Percentiles rank a stretch among this genome's conserved stretches.
Conservation (phyloP, 2,888 invertebrate species). For the Saturnia japonica region DNA sequence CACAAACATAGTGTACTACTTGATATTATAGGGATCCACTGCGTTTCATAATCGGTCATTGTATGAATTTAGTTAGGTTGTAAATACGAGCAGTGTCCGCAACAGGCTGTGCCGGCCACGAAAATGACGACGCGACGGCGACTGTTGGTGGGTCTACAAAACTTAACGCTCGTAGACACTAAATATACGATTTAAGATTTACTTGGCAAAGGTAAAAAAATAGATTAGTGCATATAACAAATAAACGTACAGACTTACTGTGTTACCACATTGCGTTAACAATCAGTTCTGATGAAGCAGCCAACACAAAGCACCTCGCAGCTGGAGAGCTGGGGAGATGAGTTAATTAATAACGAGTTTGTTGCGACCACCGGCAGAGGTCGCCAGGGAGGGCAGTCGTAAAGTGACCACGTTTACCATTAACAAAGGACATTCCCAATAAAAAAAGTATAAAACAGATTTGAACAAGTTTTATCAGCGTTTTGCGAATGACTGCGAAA, state of each 20-base stretch:
- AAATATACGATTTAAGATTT: neutral
- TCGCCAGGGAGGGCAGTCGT: neutral
- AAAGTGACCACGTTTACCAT: neutral
- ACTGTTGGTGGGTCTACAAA: neutral
- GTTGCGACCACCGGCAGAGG: conserved; percentile 12
- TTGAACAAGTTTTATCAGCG: too few relatives aligned
- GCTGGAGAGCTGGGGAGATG: conserved; percentile 15
- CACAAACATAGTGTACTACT: neutral
- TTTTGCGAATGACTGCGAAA: too few relatives aligned
- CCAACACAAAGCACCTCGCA: conserved; percentile 3
- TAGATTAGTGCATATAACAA: neutral
- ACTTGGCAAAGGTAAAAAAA: neutral
- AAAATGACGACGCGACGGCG: too few relatives aligned
- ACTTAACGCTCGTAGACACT: neutral
- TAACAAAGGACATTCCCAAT: neutral
- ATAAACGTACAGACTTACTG: neutral
- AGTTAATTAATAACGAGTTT: conserved; percentile 19
- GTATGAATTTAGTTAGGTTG: too few relatives aligned
- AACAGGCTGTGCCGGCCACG: too few relatives aligned
- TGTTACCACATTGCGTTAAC: conserved; percentile 2
- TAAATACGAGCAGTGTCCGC: too few relatives aligned
- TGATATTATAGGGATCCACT: too few relatives aligned
- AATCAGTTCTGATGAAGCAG: conserved; percentile 11
- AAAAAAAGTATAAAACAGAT: neutral
- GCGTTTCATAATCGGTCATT: too few relatives aligned